phyloP scores from a whole-genome alignment of 2,797 vertebrate species.

The Ispidina picta region DNA sequence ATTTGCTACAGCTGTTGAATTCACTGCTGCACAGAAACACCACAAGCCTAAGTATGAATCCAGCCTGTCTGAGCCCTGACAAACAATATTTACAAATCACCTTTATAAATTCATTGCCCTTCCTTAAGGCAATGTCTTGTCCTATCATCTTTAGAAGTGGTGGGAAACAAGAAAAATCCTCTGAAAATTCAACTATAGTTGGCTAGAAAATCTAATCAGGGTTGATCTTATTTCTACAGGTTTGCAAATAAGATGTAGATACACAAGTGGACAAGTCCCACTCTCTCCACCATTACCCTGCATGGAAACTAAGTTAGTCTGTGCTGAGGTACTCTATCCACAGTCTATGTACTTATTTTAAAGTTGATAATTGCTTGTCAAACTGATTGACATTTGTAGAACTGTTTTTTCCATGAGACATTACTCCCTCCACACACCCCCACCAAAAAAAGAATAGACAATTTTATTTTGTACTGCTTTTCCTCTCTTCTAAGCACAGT shows the following conservation, averaged over 20 bases:
- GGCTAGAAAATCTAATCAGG: not conserved
- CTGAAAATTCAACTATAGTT: not conserved
- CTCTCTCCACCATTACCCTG: not conserved
- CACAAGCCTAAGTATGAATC: not conserved
- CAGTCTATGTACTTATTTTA: slow-evolving; percentile 63
- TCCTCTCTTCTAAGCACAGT: slow-evolving; percentile 52
- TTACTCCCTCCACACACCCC: slow-evolving; percentile 70
- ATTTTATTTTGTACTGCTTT: slow-evolving; percentile 78
- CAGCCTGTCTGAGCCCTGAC: not conserved
- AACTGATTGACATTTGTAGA: slow-evolving; percentile 83
- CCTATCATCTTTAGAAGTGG: not conserved
- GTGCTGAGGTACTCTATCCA: slow-evolving; percentile 38
- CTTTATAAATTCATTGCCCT: not conserved
- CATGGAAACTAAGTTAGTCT: not conserved
- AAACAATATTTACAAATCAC: not conserved
- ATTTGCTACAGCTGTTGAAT: not conserved
- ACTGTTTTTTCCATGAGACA: slow-evolving; percentile 79
- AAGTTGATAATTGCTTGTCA: slow-evolving; percentile 87
- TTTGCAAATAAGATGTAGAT: not conserved
- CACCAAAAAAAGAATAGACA: slow-evolving; percentile 68
- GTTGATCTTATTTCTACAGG: not conserved
- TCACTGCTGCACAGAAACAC: not conserved
- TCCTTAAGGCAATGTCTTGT: not conserved
- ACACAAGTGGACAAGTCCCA: not conserved
- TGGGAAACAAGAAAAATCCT: not conserved